Evolutionary conservation across 2,888 invertebrate genomes (phyloP).

Genomic region (Lamellibrachia satsuma): DNA sequence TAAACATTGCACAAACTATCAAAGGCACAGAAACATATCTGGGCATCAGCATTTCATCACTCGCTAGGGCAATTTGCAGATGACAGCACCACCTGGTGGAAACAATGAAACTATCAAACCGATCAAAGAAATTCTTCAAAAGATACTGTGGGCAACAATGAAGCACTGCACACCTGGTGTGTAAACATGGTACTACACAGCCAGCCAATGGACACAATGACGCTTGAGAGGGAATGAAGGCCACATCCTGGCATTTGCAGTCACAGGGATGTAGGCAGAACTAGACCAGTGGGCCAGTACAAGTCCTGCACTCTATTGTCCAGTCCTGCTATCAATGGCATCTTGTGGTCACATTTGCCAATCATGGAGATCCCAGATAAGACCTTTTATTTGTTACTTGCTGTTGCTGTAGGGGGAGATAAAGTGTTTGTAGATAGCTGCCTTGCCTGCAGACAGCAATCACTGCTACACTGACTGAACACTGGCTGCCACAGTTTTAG

Average conservation of each 20-base stretch:
- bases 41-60: neutral
- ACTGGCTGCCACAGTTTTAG: neutral
- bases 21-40: neutral
- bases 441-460: neutral
- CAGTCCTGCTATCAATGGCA: neutral
- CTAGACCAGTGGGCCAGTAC: neutral
- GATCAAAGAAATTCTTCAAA: neutral
- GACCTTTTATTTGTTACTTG: neutral
- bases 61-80: neutral
- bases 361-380: neutral
- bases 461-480: neutral
- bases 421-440: neutral
- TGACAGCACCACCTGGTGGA: neutral
- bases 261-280: neutral
- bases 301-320: neutral
- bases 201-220: neutral
- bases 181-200: neutral
- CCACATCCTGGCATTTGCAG: neutral
- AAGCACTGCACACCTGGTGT: neutral
- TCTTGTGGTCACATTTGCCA: neutral
- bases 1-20: slow-evolving; percentile 17
- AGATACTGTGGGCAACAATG: neutral
- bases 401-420: neutral
- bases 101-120: neutral
- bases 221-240: neutral